Conservation (phyloP, 2,113 vertebrate genomes). For the Dipodomys spectabilis region DNA sequence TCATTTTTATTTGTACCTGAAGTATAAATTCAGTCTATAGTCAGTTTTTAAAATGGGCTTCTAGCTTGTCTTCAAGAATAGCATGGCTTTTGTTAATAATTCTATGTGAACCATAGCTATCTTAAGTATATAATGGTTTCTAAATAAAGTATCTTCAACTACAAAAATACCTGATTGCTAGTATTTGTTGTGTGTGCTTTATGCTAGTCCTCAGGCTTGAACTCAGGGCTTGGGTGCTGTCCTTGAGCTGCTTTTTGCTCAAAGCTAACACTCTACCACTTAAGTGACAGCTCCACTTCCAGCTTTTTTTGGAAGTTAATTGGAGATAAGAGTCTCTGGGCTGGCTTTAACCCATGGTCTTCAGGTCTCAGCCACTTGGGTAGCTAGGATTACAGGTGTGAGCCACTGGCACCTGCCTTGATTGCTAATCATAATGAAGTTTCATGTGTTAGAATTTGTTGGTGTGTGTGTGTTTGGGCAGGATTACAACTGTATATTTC, state of each 20-base stretch:
- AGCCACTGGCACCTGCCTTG: neutral
- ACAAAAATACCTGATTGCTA: too few relatives aligned
- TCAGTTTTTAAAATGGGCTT: neutral
- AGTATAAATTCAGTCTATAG: neutral
- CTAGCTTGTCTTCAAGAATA: neutral
- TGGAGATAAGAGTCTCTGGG: too few relatives aligned
- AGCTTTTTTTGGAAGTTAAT: too few relatives aligned
- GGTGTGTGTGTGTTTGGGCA: neutral
- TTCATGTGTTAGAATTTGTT: neutral
- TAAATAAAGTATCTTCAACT: neutral
- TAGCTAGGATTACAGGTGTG: too few relatives aligned
- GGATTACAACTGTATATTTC: slow-evolving; percentile 15
- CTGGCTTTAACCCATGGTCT: too few relatives aligned
- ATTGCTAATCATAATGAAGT: slow-evolving; percentile 19
- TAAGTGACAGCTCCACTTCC: too few relatives aligned
- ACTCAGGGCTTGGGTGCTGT: too few relatives aligned
- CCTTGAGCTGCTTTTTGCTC: too few relatives aligned
- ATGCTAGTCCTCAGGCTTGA: neutral
- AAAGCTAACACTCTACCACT: too few relatives aligned
- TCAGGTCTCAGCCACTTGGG: too few relatives aligned
- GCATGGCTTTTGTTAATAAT: neutral
- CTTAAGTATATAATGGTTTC: neutral
- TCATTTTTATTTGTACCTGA: neutral
- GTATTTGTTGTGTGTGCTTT: too few relatives aligned
- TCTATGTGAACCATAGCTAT: neutral